A percentile compares a stretch with the other conserved stretches of the same genome.
Evolutionary conservation across 2,113 vertebrate species (phyloP).

Genomic region (Lampris megalopsis): DNA sequence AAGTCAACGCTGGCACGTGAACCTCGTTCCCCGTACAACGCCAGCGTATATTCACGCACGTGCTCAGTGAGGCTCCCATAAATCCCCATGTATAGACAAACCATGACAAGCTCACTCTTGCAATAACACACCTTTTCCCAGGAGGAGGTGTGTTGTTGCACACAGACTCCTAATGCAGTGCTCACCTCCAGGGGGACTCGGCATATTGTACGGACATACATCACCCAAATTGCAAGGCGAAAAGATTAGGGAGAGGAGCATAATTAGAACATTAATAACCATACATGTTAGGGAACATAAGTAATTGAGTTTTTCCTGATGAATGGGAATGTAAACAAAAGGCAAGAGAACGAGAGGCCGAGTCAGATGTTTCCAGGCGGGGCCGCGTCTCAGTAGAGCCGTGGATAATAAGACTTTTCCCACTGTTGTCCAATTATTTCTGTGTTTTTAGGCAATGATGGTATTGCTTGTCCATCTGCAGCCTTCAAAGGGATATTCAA

Average conservation of each 20-base stretch:
- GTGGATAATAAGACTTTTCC: slow-evolving; percentile 51
- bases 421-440: slow-evolving; percentile 76
- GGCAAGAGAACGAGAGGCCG: slow-evolving; percentile 55
- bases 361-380: slow-evolving; percentile 57
- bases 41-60: slow-evolving; percentile 31
- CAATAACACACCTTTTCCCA: slow-evolving; percentile 61
- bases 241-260: slow-evolving; percentile 67
- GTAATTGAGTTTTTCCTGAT: slow-evolving; percentile 65
- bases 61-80: slow-evolving; percentile 48
- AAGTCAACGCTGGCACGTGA: slow-evolving; percentile 52
- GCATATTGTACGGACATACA: slow-evolving; percentile 56
- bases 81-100: slow-evolving; percentile 62
- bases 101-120: slow-evolving; percentile 49
- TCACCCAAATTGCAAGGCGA: slow-evolving; percentile 65
- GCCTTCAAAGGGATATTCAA: slow-evolving; percentile 76
- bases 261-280: slow-evolving; percentile 81
- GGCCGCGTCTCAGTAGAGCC: slow-evolving; percentile 48
- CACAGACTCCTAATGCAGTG: slow-evolving; percentile 52
- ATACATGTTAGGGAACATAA: slow-evolving; percentile 69
- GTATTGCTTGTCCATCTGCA: slow-evolving; percentile 71
- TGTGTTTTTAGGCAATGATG: slow-evolving; percentile 68
- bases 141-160: slow-evolving; percentile 59
- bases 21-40: slow-evolving; percentile 50
- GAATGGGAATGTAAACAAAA: slow-evolving; percentile 73
- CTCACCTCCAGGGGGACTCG: slow-evolving; percentile 50